Percentiles rank a stretch among this genome's conserved stretches.
phyloP scores from a whole-genome alignment of 2,888 invertebrate species.

The Arrhopalites spinosus region DNA sequence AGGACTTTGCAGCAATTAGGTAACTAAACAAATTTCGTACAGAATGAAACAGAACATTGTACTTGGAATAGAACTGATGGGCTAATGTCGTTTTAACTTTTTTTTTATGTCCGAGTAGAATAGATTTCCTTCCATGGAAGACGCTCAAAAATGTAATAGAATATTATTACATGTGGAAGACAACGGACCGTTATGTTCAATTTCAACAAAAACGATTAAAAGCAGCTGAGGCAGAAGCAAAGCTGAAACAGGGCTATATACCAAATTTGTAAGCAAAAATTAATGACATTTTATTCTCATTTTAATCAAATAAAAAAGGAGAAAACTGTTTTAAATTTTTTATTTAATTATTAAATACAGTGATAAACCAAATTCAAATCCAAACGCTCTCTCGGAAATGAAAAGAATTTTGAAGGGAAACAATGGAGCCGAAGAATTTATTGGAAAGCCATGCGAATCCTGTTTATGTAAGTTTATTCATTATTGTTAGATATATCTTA shows the following conservation, averaged over 20 bases:
- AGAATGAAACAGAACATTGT: no score
- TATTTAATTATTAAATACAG: not conserved
- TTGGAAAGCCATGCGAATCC: constrained; percentile 80
- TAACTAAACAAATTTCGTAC: no score
- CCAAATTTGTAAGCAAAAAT: constrained; percentile 73
- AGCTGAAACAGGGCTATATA: constrained; percentile 99
- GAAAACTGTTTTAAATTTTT: not conserved
- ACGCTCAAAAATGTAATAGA: constrained; percentile 97
- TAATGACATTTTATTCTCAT: not conserved
- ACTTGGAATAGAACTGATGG: constrained; percentile 63
- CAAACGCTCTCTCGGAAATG: constrained; percentile 74
- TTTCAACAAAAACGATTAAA: constrained; percentile 96
- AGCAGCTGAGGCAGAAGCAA: constrained; percentile 96
- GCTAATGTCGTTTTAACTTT: no score
- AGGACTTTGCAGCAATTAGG: constrained; percentile 94
- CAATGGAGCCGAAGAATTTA: constrained; percentile 51
- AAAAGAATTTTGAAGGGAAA: constrained; percentile 69
- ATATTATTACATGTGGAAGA: constrained; percentile 99
- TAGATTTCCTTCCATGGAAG: constrained; percentile 98
- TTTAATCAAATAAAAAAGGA: not conserved
- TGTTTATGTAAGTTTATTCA: constrained; percentile 65
- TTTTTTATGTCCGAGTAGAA: no score
- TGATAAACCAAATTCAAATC: constrained; percentile 80
- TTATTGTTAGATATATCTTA: not conserved
- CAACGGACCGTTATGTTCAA: constrained; percentile 98